Evolutionary conservation across 2,888 invertebrate genomes (phyloP).

Genomic region (Trichopria drosophilae): DNA sequence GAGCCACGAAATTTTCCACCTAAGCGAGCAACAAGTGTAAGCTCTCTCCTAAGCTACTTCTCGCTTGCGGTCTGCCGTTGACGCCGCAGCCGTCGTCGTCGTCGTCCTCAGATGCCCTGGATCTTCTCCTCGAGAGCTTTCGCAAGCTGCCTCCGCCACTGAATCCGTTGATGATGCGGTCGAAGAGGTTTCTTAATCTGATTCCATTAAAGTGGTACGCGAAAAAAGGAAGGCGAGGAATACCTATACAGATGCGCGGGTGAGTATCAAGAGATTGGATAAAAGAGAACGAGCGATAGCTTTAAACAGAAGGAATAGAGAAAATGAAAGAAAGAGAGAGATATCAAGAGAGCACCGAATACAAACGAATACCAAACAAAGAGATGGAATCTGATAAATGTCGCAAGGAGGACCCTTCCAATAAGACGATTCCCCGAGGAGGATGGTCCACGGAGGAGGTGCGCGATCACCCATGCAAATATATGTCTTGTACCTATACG

Average conservation of each 20-base stretch:
- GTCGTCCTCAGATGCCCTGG: conserved; percentile 4
- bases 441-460: conserved; percentile 7
- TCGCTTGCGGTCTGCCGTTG: conserved; percentile 14
- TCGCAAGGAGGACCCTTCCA: conserved; percentile 21
- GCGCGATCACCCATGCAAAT: conserved; percentile 35
- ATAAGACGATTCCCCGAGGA: conserved; percentile 28
- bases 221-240: too few relatives aligned
- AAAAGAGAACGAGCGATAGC: conserved; percentile 19
- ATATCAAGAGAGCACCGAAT: too few relatives aligned
- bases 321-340: conserved; percentile 12
- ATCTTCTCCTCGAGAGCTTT: conserved; percentile 8
- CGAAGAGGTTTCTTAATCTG: conserved; percentile 36
- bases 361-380: conserved; percentile 29
- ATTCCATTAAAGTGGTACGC: conserved; percentile 38
- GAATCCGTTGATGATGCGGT: conserved; percentile 11
- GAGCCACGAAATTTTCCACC: too few relatives aligned
- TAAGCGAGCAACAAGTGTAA: too few relatives aligned
- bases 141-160: conserved; percentile 4
- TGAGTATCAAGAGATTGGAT: conserved; percentile 5
- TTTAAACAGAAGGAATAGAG: conserved; percentile 10
- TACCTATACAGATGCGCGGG: conserved; percentile 10
- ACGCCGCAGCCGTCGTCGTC: conserved; percentile 4
- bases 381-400: conserved; percentile 39
- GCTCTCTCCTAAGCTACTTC: too few relatives aligned
- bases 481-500: conserved; percentile 27